phyloP scores from a whole-genome alignment of 2,797 vertebrate genomes.

The Buceros bicornis region DNA sequence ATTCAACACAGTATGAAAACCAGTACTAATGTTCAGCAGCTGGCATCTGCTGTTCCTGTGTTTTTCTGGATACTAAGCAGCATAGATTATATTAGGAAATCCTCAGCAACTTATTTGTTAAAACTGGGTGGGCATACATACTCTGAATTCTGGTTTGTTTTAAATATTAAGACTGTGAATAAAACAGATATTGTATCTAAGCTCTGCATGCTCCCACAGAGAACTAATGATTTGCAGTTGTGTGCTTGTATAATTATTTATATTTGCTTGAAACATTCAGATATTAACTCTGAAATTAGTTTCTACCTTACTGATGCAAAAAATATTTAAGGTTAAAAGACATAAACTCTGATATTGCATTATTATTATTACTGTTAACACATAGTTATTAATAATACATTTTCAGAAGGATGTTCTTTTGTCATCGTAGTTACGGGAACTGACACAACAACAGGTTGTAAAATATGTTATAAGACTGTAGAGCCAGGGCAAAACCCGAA shows the following conservation, averaged over 20 bases:
- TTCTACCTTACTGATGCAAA: neutral
- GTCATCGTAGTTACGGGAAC: neutral
- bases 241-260: constrained; percentile 1
- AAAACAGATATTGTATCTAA: neutral
- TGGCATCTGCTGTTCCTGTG: neutral
- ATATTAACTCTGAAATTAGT: neutral
- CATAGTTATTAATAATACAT: neutral
- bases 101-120: neutral
- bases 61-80: neutral
- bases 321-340: constrained; percentile 4
- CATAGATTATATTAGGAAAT: neutral
- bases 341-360: neutral
- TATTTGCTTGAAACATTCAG: neutral
- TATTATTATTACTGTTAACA: neutral
- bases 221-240: neutral
- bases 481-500: neutral
- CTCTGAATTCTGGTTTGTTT: neutral
- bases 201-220: neutral
- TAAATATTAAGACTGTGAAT: neutral
- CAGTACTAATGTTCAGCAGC: neutral
- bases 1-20: neutral
- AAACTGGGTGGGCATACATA: neutral
- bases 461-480: neutral
- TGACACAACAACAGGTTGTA: neutral
- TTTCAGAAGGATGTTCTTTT: neutral